Evolutionary conservation across 2,888 invertebrate species (phyloP), one percentile per base, ranked within the genome.

Genomic region (Elmis aenea): DNA sequence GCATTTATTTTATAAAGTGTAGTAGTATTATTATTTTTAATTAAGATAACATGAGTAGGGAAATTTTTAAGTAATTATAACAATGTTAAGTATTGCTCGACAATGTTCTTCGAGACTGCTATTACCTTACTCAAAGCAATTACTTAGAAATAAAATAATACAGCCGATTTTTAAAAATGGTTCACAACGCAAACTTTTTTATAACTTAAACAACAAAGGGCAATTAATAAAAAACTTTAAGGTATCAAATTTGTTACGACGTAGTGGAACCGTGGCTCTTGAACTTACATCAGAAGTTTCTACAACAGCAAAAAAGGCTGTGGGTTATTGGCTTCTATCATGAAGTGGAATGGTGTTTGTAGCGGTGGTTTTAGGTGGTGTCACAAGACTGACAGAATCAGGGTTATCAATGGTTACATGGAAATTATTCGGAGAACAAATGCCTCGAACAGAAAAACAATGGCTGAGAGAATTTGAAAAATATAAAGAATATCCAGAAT

Each of bases 321-420:
- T 97, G 2, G 97, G 99, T 5, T 79, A 81, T 59, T 99, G 99
- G 99, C 71, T 99, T 29, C 69, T 94, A 2, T 86, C 87, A 4
- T 96, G 96, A 70, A 85, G 92, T 42, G 97, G 96, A 36, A 94
- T 97, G 94, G 92, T 93, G 26, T 93, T 94, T 66, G 86, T 90
- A 2, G 96, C 97, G 0, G 95, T 99, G 3, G 80, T 91, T 18
- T 72, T 99, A 71, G 96, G 95, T 48, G 92, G 92, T 1, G 79
- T 91, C 3, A 92, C 91, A 2, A 75, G 91, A 40, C 70, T 99
- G 33, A 99, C 99, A 2, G 96, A 99, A 69, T 97, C 97, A 0
- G 99, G 99, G 0, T 74, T 99, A 32, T 97, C 96, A 0, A 99
- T 99, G 95, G 96, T 97, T 13, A 87, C 89, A 22, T 96, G 96